Evolutionary conservation across 2,888 invertebrate genomes (phyloP), one percentile per base, ranked within the genome.

Genomic region (Spisula subtruncata): DNA sequence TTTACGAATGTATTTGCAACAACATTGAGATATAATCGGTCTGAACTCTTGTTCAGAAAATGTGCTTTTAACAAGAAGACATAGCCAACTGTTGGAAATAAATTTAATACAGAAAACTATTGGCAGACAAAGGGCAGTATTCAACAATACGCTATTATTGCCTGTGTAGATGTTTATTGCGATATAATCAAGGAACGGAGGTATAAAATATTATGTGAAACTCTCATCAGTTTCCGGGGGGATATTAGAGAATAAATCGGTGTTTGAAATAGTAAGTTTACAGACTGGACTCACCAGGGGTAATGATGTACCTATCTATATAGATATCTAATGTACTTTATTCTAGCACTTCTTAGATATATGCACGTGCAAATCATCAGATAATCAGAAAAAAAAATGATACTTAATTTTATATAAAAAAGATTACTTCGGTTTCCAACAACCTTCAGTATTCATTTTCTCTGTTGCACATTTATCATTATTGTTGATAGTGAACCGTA

Each of bases 61-160:
- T 41, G 41, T 41, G 8, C 41, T 41, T 41, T 12, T 10, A 51
- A 10, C 51, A 51, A 51, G n/a, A n/a, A n/a, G 51, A 51, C 51
- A 51, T 8, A 12, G 16, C 51, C 51, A 51, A 51, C 5, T 51
- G 51, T 16, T 51, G 51, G 51, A 41, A 41, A 41, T 41, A 51
- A n/a, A 51, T 16, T 51, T 12, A 51, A 51, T 16, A 14, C 51
- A 51, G 51, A 10, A 5, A 51, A 51, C 51, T 12, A 51, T 6
- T 16, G 51, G 51, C 51, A 51, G 51, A 51, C 51, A 51, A 51
- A 51, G 14, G 51, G 51, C 51, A 51, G 16, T 14, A 51, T 25
- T 66, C 25, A 66, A 66, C 60, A 66, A 66, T 66, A 66, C 25
- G 60, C 60, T 66, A 66, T 66, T 25, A 66, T 66, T 25, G 60